These are phyloP conservation scores for Cordilura impudica DNA, from an alignment of 2,888 invertebrate genomes.

Conservation along the genomic window DNA sequence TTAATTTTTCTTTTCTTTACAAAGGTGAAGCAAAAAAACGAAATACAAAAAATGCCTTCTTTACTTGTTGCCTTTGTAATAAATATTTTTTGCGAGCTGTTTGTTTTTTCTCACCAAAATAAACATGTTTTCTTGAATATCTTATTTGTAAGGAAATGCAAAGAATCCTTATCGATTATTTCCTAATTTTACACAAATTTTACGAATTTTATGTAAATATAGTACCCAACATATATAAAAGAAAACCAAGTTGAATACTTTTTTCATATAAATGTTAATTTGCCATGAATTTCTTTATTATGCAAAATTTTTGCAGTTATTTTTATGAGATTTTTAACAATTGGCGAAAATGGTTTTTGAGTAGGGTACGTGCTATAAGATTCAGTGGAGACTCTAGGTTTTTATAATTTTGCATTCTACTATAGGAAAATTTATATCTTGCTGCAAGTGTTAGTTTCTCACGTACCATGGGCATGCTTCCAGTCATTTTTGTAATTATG, in stretches of 20 bases:
- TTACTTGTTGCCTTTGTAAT: slow-evolving; percentile 39
- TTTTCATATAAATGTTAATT: not conserved
- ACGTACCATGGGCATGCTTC: no score
- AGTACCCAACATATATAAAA: not conserved
- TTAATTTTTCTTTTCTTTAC: slow-evolving; percentile 24
- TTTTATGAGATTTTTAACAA: no score
- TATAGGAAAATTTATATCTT: no score
- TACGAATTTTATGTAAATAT: slow-evolving; percentile 30
- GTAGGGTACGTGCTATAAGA: no score
- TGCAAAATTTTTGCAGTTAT: not conserved
- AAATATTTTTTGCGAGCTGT: slow-evolving; percentile 2
- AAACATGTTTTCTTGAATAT: slow-evolving; percentile 16
- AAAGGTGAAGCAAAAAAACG: slow-evolving; percentile 7
- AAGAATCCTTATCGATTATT: slow-evolving; percentile 44
- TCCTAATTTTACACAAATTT: slow-evolving; percentile 50
- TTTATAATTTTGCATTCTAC: no score
- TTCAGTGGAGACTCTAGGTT: no score
- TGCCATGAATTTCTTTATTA: not conserved
- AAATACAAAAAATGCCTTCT: slow-evolving; percentile 22
- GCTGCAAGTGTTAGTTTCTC: no score
- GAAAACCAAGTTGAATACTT: not conserved
- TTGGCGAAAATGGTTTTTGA: no score
- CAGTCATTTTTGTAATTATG: no score
- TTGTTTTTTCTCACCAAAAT: slow-evolving; percentile 19
- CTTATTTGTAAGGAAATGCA: not conserved